phyloP scores from a whole-genome alignment of 2,113 vertebrate species.

The Pseudonaja textilis region DNA sequence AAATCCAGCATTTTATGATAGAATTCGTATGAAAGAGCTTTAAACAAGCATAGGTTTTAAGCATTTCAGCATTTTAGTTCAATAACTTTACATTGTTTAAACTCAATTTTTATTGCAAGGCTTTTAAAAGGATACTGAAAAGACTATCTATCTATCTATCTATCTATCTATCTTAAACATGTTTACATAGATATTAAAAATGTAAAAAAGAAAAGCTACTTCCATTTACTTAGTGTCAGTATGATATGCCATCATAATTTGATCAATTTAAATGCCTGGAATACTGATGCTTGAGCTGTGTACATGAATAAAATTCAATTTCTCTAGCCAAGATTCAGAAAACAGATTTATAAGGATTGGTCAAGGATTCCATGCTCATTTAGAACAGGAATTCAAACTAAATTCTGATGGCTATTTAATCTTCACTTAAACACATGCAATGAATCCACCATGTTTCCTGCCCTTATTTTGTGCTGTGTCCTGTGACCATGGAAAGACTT shows the following conservation, averaged over 20 bases:
- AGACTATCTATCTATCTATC: too few relatives aligned
- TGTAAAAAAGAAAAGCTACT: background rate
- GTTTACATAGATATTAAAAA: background rate
- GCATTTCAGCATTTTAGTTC: background rate
- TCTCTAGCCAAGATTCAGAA: background rate
- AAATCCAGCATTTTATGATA: constrained; percentile 29
- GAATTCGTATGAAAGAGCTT: background rate
- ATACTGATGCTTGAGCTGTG: background rate
- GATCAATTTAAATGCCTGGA: background rate
- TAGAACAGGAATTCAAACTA: background rate
- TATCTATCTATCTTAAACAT: too few relatives aligned
- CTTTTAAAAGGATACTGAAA: background rate
- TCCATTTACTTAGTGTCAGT: background rate
- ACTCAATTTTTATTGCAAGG: background rate
- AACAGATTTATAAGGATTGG: background rate
- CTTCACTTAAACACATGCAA: background rate
- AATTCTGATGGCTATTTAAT: background rate
- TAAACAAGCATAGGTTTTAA: background rate
- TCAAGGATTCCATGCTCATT: background rate
- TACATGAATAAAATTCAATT: background rate
- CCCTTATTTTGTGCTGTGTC: background rate
- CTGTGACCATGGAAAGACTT: background rate
- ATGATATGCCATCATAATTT: background rate
- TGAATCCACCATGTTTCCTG: background rate
- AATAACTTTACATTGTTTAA: background rate